Conservation (phyloP, 2,888 invertebrate genomes). For the Adelognathus sp. region DNA sequence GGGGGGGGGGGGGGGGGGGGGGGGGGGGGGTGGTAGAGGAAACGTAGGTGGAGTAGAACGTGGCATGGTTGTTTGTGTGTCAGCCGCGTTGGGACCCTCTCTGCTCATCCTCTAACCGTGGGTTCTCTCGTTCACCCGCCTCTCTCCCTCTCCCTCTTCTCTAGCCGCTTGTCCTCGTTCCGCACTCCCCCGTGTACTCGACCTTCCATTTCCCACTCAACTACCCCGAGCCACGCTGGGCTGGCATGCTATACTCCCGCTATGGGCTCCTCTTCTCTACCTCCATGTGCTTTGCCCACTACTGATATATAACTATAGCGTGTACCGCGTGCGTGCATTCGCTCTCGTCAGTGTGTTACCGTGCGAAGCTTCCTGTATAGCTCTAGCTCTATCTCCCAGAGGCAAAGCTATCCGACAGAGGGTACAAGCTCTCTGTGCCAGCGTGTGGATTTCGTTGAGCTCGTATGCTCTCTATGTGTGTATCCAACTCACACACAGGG, state of each 20-base stretch:
- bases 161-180: conserved; percentile 45
- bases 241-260: conserved; percentile 52
- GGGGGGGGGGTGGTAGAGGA: conserved; percentile 62
- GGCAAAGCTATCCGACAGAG: conserved; percentile 34
- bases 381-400: conserved; percentile 32
- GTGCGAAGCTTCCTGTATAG: conserved; percentile 40
- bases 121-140: conserved; percentile 49
- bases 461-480: conserved; percentile 26
- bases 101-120: conserved; percentile 48
- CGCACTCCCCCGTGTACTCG: conserved; percentile 56
- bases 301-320: conserved; percentile 22
- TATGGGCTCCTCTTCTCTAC: conserved; percentile 50
- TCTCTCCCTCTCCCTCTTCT: conserved; percentile 19
- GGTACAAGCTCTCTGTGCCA: conserved; percentile 55
- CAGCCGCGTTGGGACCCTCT: conserved; percentile 79
- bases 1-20: too few species aligned
- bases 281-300: not conserved
- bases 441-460: conserved; percentile 50
- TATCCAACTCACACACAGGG: conserved; percentile 24
- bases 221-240: conserved; percentile 68
- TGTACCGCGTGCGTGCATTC: conserved; percentile 54
- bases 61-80: conserved; percentile 80
- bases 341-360: conserved; percentile 43
- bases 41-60: conserved; percentile 62
- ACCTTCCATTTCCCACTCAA: conserved; percentile 72